phyloP scores from a whole-genome alignment of 2,888 invertebrate species.

The Acronicta leporina region DNA sequence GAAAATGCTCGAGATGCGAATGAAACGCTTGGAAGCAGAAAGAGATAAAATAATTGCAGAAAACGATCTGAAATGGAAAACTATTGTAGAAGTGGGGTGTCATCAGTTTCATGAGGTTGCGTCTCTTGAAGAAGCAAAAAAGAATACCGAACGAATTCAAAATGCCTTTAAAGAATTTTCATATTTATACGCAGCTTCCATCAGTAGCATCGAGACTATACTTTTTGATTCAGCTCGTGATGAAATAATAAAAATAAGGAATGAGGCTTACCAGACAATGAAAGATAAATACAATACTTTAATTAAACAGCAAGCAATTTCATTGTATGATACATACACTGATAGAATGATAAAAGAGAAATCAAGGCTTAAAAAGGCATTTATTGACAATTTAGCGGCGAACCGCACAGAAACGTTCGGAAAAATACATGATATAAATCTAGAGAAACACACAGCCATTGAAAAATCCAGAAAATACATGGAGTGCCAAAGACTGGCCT shows the following conservation, averaged over 20 bases:
- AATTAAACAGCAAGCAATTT: slow-evolving; percentile 73
- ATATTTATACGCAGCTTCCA: slow-evolving; percentile 66
- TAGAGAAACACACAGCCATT: slow-evolving; percentile 77
- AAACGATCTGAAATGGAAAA: slow-evolving; percentile 74
- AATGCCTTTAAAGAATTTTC: slow-evolving; percentile 72
- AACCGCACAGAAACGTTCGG: slow-evolving; percentile 55
- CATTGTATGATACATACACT: slow-evolving; percentile 70
- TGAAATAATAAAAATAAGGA: slow-evolving; percentile 67
- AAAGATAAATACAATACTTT: slow-evolving; percentile 60
- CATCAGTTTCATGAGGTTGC: slow-evolving; percentile 60
- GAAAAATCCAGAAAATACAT: slow-evolving; percentile 74
- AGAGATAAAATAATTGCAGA: slow-evolving; percentile 61
- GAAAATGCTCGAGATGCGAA: slow-evolving; percentile 61
- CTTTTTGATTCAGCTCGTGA: slow-evolving; percentile 69
- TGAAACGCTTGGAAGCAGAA: slow-evolving; percentile 64
- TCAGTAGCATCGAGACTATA: slow-evolving; percentile 71
- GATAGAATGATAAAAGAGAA: slow-evolving; percentile 69
- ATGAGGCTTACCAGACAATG: slow-evolving; percentile 69
- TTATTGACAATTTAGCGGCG: slow-evolving; percentile 65
- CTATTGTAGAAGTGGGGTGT: slow-evolving; percentile 59
- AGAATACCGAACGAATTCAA: slow-evolving; percentile 69
- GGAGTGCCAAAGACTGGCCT: slow-evolving; percentile 79
- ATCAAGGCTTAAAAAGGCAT: slow-evolving; percentile 65
- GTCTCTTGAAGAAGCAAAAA: slow-evolving; percentile 58
- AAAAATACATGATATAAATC: slow-evolving; percentile 73